A percentile compares a stretch with the other conserved stretches of the same genome.
phyloP scores from a whole-genome alignment of 1,140 invertebrate species.

The Nomia melanderi region DNA sequence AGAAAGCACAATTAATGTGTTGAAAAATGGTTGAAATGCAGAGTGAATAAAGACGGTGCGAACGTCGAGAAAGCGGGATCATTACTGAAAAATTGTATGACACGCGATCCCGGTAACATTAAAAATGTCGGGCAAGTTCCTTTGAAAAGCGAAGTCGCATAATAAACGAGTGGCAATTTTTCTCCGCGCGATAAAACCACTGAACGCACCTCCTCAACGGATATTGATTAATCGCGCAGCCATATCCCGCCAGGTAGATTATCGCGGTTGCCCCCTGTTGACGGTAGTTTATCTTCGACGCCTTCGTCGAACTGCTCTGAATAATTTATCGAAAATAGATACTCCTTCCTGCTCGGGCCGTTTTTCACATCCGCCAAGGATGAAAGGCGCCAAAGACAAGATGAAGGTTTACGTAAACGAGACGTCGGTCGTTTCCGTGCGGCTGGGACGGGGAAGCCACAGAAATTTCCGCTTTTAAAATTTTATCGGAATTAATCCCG shows the following conservation, averaged over 20 bases:
- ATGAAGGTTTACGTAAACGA: background rate
- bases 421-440: background rate
- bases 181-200: background rate
- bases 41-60: too few species aligned
- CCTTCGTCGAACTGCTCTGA: background rate
- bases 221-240: constrained; percentile 43
- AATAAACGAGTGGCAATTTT: constrained; percentile 24
- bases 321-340: constrained; percentile 39
- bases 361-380: background rate
- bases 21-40: too few species aligned
- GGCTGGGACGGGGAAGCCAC: background rate
- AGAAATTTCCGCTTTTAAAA: background rate
- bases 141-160: too few species aligned
- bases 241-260: constrained; percentile 31
- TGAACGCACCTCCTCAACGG: constrained; percentile 2
- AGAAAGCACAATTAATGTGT: too few species aligned
- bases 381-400: background rate
- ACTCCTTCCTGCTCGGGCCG: background rate
- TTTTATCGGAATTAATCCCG: background rate
- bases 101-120: background rate
- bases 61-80: too few species aligned
- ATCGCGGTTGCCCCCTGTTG: constrained; percentile 22
- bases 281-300: constrained; percentile 30
- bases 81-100: background rate
- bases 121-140: background rate